A percentile compares a stretch with the other conserved stretches of the same genome.
phyloP scores from a whole-genome alignment of 2,113 vertebrate genomes.

The Lepus timidus region DNA sequence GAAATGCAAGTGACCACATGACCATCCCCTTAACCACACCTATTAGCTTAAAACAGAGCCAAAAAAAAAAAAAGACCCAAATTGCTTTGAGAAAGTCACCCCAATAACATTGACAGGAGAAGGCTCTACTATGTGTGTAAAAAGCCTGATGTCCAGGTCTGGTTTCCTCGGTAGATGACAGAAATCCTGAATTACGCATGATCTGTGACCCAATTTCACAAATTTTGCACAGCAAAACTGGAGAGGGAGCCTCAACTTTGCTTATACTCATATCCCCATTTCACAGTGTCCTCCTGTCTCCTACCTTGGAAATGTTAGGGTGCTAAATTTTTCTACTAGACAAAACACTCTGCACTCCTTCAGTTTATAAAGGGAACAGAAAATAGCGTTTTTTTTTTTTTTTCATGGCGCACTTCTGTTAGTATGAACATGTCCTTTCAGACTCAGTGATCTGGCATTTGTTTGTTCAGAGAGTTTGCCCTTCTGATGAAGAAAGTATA shows the following conservation, averaged over 20 bases:
- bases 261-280: neutral
- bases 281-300: neutral
- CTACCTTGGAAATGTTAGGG: neutral
- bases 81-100: neutral
- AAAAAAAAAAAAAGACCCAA: neutral
- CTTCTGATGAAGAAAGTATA: conserved; percentile 33
- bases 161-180: neutral
- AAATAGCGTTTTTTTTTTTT: neutral
- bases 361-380: neutral
- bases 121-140: neutral
- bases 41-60: neutral
- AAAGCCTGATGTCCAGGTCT: neutral
- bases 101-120: neutral
- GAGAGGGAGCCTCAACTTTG: neutral
- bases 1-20: neutral
- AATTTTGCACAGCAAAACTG: neutral
- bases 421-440: neutral
- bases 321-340: neutral
- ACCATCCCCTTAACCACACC: neutral
- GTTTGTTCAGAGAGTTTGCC: conserved; percentile 12
- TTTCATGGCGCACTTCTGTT: neutral
- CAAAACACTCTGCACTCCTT: neutral
- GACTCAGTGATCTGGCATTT: neutral
- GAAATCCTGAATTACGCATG: neutral
- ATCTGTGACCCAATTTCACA: neutral